phyloP scores from a whole-genome alignment of 2,113 vertebrate species.

The Bujurquina vittata region DNA sequence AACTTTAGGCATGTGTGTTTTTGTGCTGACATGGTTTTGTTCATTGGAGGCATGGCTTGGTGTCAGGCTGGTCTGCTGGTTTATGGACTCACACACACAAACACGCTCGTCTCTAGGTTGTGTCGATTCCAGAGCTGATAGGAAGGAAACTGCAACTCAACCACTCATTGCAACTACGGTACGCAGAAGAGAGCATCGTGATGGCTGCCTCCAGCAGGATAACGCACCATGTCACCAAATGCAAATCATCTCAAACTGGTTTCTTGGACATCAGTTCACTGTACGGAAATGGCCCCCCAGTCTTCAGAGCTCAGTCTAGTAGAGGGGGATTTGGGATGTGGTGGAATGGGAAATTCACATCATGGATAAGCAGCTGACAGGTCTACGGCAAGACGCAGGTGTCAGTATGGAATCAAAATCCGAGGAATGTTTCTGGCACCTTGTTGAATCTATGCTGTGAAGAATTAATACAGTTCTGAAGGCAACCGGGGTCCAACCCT shows the following conservation, averaged over 20 bases:
- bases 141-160: neutral
- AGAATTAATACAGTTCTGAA: no score
- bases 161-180: neutral
- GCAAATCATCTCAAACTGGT: neutral
- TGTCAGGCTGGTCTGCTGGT: neutral
- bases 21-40: neutral
- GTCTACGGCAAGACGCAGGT: neutral
- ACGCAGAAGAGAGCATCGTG: neutral
- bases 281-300: neutral
- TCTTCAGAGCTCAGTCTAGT: no score
- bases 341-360: neutral
- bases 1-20: neutral
- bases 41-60: no score
- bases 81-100: neutral
- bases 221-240: neutral
- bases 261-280: neutral
- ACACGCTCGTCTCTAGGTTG: no score
- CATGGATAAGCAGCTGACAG: neutral
- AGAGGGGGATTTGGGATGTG: neutral
- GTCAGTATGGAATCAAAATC: neutral
- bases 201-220: neutral
- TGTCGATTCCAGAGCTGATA: neutral
- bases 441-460: no score
- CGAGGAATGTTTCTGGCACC: rapidly evolving
- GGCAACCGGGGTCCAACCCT: no score